Conservation (phyloP, 2,113 vertebrate genomes). For the Smithornis capensis region DNA sequence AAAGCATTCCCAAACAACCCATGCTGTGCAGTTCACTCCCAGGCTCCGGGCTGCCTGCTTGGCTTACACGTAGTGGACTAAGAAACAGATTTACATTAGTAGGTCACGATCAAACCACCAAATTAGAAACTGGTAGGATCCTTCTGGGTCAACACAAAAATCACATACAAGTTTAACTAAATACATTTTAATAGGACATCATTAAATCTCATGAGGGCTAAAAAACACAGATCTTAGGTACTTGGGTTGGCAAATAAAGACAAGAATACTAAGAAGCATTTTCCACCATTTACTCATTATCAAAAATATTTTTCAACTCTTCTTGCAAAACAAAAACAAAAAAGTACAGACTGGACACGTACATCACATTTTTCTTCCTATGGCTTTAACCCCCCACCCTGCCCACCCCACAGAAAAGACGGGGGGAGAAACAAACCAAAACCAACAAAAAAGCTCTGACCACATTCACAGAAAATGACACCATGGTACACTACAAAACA, state of each 20-base stretch:
- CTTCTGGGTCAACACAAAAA: conserved; percentile 80
- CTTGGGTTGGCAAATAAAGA: conserved; percentile 82
- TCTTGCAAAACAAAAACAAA: conserved; percentile 87
- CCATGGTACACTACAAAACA: conserved; percentile 82
- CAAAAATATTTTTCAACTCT: conserved; percentile 95
- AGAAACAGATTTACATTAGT: conserved; percentile 61
- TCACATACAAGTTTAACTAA: conserved; percentile 78
- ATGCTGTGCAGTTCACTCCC: not conserved
- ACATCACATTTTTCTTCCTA: conserved; percentile 88
- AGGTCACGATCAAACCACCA: conserved; percentile 64
- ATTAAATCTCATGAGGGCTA: conserved; percentile 70
- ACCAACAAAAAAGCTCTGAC: conserved; percentile 81
- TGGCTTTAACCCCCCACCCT: conserved; percentile 87
- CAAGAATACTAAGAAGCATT: conserved; percentile 87
- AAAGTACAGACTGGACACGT: conserved; percentile 83
- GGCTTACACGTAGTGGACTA: conserved; percentile 53
- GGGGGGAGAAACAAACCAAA: conserved; percentile 68
- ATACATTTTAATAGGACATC: conserved; percentile 79
- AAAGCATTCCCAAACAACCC: conserved; percentile 35
- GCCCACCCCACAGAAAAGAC: conserved; percentile 69
- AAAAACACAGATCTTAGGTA: conserved; percentile 75
- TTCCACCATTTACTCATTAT: conserved; percentile 90
- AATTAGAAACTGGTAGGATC: conserved; percentile 43
- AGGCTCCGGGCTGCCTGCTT: conserved; percentile 23
- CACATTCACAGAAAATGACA: conserved; percentile 86